These are phyloP conservation scores for Danaus melanippus DNA, from an alignment of 1,140 invertebrate species.

Conservation along the genomic window DNA sequence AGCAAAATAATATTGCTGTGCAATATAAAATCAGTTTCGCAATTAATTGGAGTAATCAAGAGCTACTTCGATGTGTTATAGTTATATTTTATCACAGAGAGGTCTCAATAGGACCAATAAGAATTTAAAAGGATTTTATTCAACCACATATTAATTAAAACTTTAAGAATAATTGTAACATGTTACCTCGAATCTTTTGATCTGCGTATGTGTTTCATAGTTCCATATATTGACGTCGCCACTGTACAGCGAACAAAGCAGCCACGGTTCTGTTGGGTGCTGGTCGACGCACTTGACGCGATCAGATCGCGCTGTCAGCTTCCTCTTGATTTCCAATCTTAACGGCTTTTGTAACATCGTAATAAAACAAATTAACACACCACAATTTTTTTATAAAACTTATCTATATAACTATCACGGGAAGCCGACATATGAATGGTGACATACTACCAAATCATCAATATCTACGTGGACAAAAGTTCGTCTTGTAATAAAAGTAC, in stretches of 20 bases:
- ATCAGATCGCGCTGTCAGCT: conserved; percentile 96
- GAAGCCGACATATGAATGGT: conserved; percentile 50
- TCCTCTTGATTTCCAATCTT: conserved; percentile 97
- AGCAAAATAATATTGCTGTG: too few relatives aligned
- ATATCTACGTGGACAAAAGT: conserved; percentile 38
- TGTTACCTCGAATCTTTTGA: conserved; percentile 90
- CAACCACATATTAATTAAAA: conserved; percentile 1
- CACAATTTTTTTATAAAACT: conserved; percentile 11
- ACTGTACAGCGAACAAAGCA: conserved; percentile 97
- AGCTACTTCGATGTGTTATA: too few relatives aligned
- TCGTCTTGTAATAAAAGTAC: conserved; percentile 8
- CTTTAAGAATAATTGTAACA: conserved; percentile 2
- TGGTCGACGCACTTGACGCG: conserved; percentile 98
- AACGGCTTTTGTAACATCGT: conserved; percentile 81
- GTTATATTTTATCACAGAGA: too few relatives aligned
- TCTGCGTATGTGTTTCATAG: conserved; percentile 89
- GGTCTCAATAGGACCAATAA: too few relatives aligned
- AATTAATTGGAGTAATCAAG: too few relatives aligned
- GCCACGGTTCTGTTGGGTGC: conserved; percentile 98
- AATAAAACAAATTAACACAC: conserved; percentile 27
- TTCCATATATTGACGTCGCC: conserved; percentile 99
- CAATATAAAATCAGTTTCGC: too few relatives aligned
- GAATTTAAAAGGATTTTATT: not conserved
- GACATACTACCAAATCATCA: conserved; percentile 37
- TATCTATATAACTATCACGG: conserved; percentile 20